Percentiles rank a stretch among this genome's conserved stretches.
Conservation (phyloP, 2,888 invertebrate genomes). For the Abscondita cerata region DNA sequence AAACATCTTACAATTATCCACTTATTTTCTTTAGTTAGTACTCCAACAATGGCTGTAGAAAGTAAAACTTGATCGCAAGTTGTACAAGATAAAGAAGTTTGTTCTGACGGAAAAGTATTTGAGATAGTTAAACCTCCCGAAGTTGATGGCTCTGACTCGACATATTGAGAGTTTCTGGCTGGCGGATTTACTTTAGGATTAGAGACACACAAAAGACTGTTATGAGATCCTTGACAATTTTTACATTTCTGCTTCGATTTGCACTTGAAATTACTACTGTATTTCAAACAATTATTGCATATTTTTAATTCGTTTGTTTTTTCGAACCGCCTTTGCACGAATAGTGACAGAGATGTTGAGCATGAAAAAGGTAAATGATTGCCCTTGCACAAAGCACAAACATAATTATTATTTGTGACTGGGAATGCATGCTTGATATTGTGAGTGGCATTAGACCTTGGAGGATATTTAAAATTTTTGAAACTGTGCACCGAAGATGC, state of each 20-base stretch:
- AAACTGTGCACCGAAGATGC: no score
- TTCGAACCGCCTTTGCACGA: background rate
- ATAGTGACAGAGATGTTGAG: background rate
- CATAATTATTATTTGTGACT: background rate
- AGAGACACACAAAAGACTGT: background rate
- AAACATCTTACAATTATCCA: background rate
- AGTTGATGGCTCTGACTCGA: background rate
- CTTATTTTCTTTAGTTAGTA: background rate
- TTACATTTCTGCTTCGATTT: conserved; percentile 14
- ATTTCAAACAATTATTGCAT: conserved; percentile 2
- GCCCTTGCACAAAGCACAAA: background rate
- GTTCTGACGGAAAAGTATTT: background rate
- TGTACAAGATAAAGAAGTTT: background rate
- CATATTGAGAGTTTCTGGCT: no score
- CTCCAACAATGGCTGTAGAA: conserved; percentile 4
- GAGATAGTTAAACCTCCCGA: background rate
- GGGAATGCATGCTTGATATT: background rate
- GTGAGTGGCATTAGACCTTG: background rate
- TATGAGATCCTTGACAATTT: conserved; percentile 3
- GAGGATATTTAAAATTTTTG: background rate
- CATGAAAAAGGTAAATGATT: background rate
- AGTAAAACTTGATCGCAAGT: conserved; percentile 7
- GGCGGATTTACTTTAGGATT: no score
- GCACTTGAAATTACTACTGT: background rate
- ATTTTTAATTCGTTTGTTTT: background rate